Base-by-base conservation (phyloP, 2,797 vertebrate genomes). In the Discoglossus pictus region DNA sequence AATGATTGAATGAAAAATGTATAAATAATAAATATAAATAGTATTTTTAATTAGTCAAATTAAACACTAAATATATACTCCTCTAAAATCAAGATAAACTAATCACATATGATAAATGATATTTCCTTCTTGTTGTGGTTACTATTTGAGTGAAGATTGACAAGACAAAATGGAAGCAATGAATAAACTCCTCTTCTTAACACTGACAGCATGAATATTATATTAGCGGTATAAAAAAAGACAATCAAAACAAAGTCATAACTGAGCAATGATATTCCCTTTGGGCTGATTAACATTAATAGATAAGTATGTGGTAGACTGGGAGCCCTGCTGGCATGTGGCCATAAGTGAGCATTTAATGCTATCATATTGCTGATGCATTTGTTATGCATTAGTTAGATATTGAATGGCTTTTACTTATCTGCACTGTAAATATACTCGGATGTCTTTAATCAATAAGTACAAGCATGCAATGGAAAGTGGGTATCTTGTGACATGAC, bases 171-270 rank as follows among this genome's bases (percentile, higher is more conserved):
- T 31, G 48, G 48, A 51, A 51, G 48, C 24, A 51, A 17, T 31
- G 38, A 17, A 12, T 36, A 15, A n/a, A 61, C 46, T 59, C 61
- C 23, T 23, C 7, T 18, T 56, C 44, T 16, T 52, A 8, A 16
- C 58, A 46, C 20, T 55, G 66, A 31, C 50, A 24, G 25, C 44
- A 71, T 71, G 56, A 71, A 65, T 65, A 64, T 65, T 52, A 59
- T 65, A 71, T 64, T 58, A 64, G 68, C 38, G 68, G 61, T 71
- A 31, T 43, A 74, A 61, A 64, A n/a, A 47, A 69, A 74, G 18
- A 15, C 53, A 78, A 38, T 78, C 10, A 24, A 78, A 82, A 61
- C 68, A 66, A 25, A 61, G 31, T 65, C 1, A 6, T 24, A 74
- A 58, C 34, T 65, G 48, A 3, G 6, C 71, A 39, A 24, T 66